Evolutionary conservation across 2,888 invertebrate species (phyloP).

Genomic region (Scrobipalpa costella): DNA sequence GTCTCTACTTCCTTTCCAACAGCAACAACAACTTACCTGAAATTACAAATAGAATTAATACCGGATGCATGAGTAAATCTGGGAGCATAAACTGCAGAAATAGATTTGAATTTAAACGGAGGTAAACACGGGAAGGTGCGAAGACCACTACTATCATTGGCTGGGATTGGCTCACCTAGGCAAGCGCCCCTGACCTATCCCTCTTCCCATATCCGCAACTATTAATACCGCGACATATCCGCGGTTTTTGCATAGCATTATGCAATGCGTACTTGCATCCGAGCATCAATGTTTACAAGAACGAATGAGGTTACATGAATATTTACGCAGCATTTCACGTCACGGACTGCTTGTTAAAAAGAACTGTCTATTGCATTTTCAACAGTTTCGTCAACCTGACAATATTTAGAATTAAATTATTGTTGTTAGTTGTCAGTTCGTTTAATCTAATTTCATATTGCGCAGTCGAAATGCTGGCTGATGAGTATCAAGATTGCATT

Average conservation of each 20-base stretch:
- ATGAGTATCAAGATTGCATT: background rate
- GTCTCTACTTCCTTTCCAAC: background rate
- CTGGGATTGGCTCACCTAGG: conserved; percentile 44
- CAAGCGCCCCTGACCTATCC: conserved; percentile 46
- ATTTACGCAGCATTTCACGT: conserved; percentile 33
- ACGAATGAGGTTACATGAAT: conserved; percentile 33
- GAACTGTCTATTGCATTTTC: conserved; percentile 28
- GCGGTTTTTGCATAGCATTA: conserved; percentile 35
- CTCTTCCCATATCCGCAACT: conserved; percentile 27
- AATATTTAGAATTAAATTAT: conserved; percentile 4
- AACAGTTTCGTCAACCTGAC: conserved; percentile 30
- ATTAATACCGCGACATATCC: conserved; percentile 31
- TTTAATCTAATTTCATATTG: conserved; percentile 2
- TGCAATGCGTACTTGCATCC: conserved; percentile 31
- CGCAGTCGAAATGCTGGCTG: conserved; percentile 13
- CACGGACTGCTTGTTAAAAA: conserved; percentile 30
- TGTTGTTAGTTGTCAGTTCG: background rate
- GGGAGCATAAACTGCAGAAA: conserved; percentile 29
- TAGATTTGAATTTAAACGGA: conserved; percentile 25
- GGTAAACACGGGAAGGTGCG: conserved; percentile 39
- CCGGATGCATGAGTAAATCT: conserved; percentile 23
- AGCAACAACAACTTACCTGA: conserved; percentile 66
- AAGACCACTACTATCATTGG: conserved; percentile 42
- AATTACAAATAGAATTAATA: conserved; percentile 50
- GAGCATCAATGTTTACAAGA: conserved; percentile 28